Evolutionary conservation across 2,888 invertebrate species (phyloP), one percentile per base, ranked within the genome.

Genomic region (Stratiomys singularior): DNA sequence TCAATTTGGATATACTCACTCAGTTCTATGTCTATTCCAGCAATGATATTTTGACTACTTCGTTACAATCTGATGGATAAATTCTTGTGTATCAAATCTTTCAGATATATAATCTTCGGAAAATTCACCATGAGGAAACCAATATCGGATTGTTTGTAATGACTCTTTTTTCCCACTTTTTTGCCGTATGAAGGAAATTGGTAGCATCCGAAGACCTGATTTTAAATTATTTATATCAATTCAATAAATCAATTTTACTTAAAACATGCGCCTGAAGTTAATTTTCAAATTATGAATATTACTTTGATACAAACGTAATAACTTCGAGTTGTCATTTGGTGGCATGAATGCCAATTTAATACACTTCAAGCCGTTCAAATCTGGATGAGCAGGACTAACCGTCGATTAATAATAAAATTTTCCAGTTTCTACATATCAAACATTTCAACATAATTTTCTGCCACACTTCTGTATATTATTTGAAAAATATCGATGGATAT

Each of bases 291-390:
- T 4, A 13, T 52, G 7, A 2, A 52, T 52, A n/a, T n/a, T n/a
- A n/a, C n/a, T n/a, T n/a, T n/a, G n/a, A n/a, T n/a, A n/a, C n/a
- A n/a, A n/a, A n/a, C n/a, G n/a, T n/a, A n/a, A n/a, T n/a, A n/a
- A n/a, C 52, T 52, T 9, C 52, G 52, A 3, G 15, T 15, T 52
- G 15, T 5, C 15, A 15, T 52, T 52, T 52, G 52, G 52, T 52
- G 52, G 52, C 52, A n/a, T 52, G 52, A 52, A 52, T 9, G 15
- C 52, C 15, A 52, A 52, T 52, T 52, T 52, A 52, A 52, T 52
- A 15, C 52, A 52, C 18, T 15, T 13, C 15, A 52, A 52, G 15
- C 15, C 15, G 4, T 52, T 13, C 52, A 52, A 15, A 52, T 52
- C 52, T 4, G 4, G 52, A 15, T 52, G 7, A 52, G 52, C 52